These are phyloP conservation scores for Pseudorasbora parva DNA, from an alignment of 2,113 vertebrate genomes.

Conservation along the genomic window DNA sequence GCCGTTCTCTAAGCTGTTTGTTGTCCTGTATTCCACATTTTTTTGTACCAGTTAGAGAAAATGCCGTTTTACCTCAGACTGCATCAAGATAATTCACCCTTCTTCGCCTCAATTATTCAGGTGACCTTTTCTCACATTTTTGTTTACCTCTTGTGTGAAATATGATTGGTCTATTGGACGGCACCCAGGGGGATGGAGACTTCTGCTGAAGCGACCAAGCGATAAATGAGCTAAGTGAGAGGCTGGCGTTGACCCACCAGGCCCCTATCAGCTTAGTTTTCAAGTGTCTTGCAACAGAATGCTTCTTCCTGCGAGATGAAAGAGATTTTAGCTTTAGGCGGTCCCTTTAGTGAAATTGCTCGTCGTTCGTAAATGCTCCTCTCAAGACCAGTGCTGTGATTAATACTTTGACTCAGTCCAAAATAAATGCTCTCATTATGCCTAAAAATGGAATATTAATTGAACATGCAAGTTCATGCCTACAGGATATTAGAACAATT, in stretches of 20 bases:
- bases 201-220: neutral
- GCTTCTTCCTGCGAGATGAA: constrained; percentile 12
- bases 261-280: neutral
- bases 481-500: neutral
- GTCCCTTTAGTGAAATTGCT: constrained; percentile 16
- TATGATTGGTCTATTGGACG: neutral
- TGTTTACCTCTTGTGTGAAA: constrained; percentile 17
- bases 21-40: neutral
- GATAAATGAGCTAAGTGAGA: constrained; percentile 23
- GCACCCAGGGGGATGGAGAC: neutral
- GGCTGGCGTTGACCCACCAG: neutral
- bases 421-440: constrained; percentile 12
- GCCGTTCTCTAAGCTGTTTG: neutral
- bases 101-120: constrained; percentile 20
- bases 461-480: neutral
- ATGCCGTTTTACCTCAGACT: neutral
- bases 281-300: constrained; percentile 3
- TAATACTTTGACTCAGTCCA: constrained; percentile 12
- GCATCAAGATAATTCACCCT: neutral
- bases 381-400: neutral
- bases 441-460: neutral
- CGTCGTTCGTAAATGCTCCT: neutral
- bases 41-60: neutral
- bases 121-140: constrained; percentile 25
- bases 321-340: neutral